These are phyloP conservation scores for Andrena marginata DNA, from an alignment of 2,888 invertebrate genomes.

Conservation along the genomic window DNA sequence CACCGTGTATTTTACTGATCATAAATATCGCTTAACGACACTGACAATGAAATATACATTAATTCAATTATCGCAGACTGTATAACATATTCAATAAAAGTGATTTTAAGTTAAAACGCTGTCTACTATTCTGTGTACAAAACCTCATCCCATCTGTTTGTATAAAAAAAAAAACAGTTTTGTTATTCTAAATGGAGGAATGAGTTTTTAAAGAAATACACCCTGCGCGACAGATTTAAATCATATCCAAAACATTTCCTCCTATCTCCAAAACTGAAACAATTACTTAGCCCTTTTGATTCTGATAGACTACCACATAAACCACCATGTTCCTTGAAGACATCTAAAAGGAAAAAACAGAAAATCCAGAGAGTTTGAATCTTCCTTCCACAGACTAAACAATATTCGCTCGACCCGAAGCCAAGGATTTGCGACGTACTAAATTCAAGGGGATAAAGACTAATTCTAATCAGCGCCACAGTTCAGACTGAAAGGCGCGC, in stretches of 20 bases:
- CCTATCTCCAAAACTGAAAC: too few relatives aligned
- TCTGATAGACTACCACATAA: too few relatives aligned
- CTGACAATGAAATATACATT: constrained; percentile 36
- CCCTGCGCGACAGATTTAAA: too few relatives aligned
- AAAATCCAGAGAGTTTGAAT: background rate
- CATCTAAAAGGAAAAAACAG: background rate
- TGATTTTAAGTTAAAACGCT: constrained; percentile 26
- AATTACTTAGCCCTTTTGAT: too few relatives aligned
- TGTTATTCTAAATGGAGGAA: too few relatives aligned
- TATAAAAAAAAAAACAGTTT: background rate
- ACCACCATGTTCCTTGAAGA: background rate
- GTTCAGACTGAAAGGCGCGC: constrained; percentile 1
- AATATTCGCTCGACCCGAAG: background rate
- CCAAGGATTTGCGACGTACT: too few relatives aligned
- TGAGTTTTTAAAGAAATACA: too few relatives aligned
- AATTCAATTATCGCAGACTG: constrained; percentile 41
- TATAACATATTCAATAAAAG: constrained; percentile 52
- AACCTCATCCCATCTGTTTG: background rate
- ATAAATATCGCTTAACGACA: constrained; percentile 49
- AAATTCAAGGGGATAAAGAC: constrained; percentile 4
- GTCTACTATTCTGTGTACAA: background rate
- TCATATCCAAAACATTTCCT: too few relatives aligned
- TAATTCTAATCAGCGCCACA: constrained; percentile 7
- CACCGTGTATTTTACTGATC: constrained; percentile 10
- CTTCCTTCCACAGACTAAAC: background rate